Evolutionary conservation across 2,113 vertebrate species (phyloP).

Genomic region (Scomber japonicus): DNA sequence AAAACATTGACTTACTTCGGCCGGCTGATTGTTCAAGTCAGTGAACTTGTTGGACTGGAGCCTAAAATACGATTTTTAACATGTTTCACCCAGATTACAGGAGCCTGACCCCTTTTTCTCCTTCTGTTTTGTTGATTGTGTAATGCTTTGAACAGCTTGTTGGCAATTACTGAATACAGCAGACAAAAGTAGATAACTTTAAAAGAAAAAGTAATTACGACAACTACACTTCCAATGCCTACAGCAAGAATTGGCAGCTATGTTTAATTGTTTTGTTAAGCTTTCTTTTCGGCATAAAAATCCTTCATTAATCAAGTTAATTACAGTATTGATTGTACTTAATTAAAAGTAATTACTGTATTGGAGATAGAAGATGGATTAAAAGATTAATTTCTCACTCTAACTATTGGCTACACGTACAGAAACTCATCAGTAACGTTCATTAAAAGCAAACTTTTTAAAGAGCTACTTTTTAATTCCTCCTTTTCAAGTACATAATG

Average conservation of each 20-base stretch:
- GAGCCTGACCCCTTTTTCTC: not conserved
- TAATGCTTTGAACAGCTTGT: not conserved
- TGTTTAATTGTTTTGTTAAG: not conserved
- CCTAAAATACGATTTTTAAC: slow-evolving; percentile 33
- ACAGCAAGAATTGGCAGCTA: not conserved
- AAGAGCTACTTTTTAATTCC: too few relatives aligned
- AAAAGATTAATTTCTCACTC: too few relatives aligned
- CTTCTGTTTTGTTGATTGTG: not conserved
- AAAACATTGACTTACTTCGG: not conserved
- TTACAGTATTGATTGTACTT: too few relatives aligned
- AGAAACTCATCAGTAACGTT: not conserved
- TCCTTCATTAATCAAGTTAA: too few relatives aligned
- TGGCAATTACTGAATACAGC: not conserved
- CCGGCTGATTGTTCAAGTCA: not conserved
- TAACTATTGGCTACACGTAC: not conserved
- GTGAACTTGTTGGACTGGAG: slow-evolving; percentile 22
- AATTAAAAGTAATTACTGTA: too few relatives aligned
- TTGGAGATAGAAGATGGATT: too few relatives aligned
- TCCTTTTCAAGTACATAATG: too few relatives aligned
- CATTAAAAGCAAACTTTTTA: not conserved
- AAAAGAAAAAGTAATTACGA: not conserved
- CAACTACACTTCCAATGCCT: not conserved
- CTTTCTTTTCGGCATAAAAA: not conserved
- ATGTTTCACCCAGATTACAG: slow-evolving; percentile 23
- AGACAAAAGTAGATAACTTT: too few relatives aligned